A percentile compares a stretch with the other conserved stretches of the same genome.
These are phyloP conservation scores for Diachasma alloeum DNA, from an alignment of 1,140 invertebrate genomes.

Conservation along the genomic window DNA sequence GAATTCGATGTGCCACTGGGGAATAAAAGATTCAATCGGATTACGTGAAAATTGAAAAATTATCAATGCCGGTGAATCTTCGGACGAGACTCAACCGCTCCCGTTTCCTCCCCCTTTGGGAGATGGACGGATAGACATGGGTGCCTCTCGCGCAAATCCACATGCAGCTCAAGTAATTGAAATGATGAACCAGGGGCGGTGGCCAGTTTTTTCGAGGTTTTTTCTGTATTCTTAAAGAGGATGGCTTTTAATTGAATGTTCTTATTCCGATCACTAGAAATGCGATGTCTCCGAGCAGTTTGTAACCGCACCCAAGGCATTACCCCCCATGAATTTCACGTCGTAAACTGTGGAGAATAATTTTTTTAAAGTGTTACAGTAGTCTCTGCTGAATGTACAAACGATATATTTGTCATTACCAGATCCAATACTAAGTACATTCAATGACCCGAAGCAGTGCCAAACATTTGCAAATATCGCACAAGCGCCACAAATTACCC, in stretches of 20 bases:
- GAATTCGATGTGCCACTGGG: not conserved
- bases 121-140: slow-evolving; percentile 18
- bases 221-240: not conserved
- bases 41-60: slow-evolving; percentile 41
- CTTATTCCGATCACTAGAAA: too few relatives aligned
- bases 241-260: not conserved
- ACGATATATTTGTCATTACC: too few relatives aligned
- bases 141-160: slow-evolving; percentile 5
- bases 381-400: too few relatives aligned
- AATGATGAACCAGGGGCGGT: not conserved
- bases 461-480: too few relatives aligned
- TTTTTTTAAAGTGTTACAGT: too few relatives aligned
- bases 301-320: too few relatives aligned
- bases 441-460: too few relatives aligned
- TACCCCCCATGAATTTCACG: too few relatives aligned
- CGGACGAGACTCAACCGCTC: not conserved
- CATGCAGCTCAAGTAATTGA: slow-evolving; percentile 16
- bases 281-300: too few relatives aligned
- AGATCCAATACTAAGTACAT: too few relatives aligned
- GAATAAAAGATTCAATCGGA: slow-evolving; percentile 38
- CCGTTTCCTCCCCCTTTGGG: not conserved
- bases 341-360: too few relatives aligned
- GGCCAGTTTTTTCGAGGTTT: not conserved
- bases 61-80: slow-evolving; percentile 38
- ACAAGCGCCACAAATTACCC: not conserved